Evolutionary conservation across 2,797 vertebrate genomes (phyloP), one percentile per base, ranked within the genome.

Genomic region (Hydrophis major): DNA sequence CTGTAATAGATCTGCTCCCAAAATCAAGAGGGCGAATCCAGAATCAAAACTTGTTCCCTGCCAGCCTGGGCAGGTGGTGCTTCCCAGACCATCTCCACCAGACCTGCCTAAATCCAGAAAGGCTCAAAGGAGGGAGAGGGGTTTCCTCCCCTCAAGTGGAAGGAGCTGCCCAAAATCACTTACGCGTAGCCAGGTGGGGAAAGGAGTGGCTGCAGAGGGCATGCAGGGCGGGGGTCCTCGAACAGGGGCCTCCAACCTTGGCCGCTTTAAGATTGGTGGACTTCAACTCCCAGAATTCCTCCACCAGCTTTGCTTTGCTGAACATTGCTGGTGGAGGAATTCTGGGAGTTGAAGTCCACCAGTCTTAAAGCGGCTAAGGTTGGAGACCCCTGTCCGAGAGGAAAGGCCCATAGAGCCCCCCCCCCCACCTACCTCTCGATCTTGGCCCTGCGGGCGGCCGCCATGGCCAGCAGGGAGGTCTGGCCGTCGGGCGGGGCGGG

Each of bases 401-500:
- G 63, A 32, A 69, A 69, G 28, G 5, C n/a, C 63, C 28, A 2
- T 47, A 5, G 47, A 14, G 25, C 50, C 50, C 13, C 50, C 74
- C 74, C 78, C 25, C 14, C 37, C 4, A 1, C 20, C 87, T 93
- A 98, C 98, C 98, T 98, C 94, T 99, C 98, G 0, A 99, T 99
- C 97, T 99, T 99, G 63, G 98, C 98, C 42, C 98, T 98, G 96
- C 99, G 98, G 91, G 97, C 98, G 53, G 97, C 89, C 13, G 99
- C 99, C 98, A 99, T 98, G 94, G 98, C 95, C 93, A 98, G 93
- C 90, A 99, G 97, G 94, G 96, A 97, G 57, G 97, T 78, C 60
- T 94, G 90, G 27, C 16, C 27, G 0, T n/a, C 18, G 22, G 93
- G 20, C 0, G 93, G 93, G 3, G 74, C 20, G 2, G 0, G 4